These are phyloP conservation scores for Panzeria rudis DNA, from an alignment of 2,888 invertebrate species.

Conservation along the genomic window DNA sequence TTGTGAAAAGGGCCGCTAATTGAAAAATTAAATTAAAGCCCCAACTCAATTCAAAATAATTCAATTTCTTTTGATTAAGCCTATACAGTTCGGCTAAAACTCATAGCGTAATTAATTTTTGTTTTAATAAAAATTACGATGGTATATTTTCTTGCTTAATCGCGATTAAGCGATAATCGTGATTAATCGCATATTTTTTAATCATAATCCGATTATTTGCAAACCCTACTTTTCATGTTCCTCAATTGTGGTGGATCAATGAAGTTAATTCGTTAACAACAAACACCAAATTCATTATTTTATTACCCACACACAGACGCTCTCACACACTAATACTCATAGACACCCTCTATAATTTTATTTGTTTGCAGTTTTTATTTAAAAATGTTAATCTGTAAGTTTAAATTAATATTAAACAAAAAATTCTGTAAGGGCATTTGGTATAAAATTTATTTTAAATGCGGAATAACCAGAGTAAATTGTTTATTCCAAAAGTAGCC, in stretches of 20 bases:
- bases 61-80: too few species aligned
- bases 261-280: slow-evolving; percentile 64
- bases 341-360: slow-evolving; percentile 12
- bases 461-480: slow-evolving; percentile 26
- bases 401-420: slow-evolving; percentile 3
- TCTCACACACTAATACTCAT: background rate
- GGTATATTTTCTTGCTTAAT: too few species aligned
- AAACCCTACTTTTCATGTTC: slow-evolving; percentile 62
- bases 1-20: too few species aligned
- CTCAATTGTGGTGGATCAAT: slow-evolving; percentile 58
- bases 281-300: slow-evolving; percentile 56
- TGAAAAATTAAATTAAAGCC: too few species aligned
- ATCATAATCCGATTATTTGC: too few species aligned
- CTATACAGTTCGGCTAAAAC: too few species aligned
- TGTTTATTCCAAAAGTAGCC: slow-evolving; percentile 3
- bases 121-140: too few species aligned
- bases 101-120: too few species aligned
- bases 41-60: too few species aligned
- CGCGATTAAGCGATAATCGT: too few species aligned
- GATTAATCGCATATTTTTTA: too few species aligned
- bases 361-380: slow-evolving; percentile 35
- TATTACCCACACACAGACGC: slow-evolving; percentile 18
- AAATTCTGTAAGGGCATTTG: slow-evolving; percentile 32
- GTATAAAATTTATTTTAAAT: slow-evolving; percentile 9
- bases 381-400: background rate